These are phyloP conservation scores for Eilema caniola DNA, from an alignment of 2,888 invertebrate genomes.

Conservation along the genomic window DNA sequence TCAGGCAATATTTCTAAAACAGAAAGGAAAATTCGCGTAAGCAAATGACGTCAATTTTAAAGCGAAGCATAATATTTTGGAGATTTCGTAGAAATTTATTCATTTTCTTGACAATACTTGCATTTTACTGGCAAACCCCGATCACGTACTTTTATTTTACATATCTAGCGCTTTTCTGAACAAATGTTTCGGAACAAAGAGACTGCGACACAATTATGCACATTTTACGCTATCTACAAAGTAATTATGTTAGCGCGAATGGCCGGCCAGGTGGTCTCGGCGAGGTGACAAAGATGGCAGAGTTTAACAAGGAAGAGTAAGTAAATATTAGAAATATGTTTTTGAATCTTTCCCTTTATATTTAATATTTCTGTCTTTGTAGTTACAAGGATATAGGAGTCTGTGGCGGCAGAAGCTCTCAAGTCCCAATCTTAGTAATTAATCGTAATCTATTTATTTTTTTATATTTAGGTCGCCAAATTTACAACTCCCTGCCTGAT, in stretches of 20 bases:
- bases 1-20: too few relatives aligned
- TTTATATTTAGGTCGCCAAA: too few relatives aligned
- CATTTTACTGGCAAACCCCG: not conserved
- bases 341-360: not conserved
- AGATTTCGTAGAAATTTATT: not conserved
- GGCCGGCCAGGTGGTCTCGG: slow-evolving; percentile 1
- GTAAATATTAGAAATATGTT: not conserved
- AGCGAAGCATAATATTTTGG: not conserved
- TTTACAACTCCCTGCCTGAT: too few relatives aligned
- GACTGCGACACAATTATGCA: not conserved
- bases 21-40: not conserved
- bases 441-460: not conserved
- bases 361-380: too few relatives aligned
- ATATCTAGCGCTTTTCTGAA: not conserved
- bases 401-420: too few relatives aligned
- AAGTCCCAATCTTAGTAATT: not conserved
- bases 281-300: not conserved
- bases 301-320: not conserved
- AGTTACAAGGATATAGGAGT: too few relatives aligned
- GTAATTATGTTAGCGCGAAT: not conserved
- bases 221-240: not conserved
- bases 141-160: not conserved
- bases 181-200: not conserved
- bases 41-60: not conserved
- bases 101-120: not conserved